phyloP scores from a whole-genome alignment of 1,140 invertebrate species.

The Latrodectus geometricus region DNA sequence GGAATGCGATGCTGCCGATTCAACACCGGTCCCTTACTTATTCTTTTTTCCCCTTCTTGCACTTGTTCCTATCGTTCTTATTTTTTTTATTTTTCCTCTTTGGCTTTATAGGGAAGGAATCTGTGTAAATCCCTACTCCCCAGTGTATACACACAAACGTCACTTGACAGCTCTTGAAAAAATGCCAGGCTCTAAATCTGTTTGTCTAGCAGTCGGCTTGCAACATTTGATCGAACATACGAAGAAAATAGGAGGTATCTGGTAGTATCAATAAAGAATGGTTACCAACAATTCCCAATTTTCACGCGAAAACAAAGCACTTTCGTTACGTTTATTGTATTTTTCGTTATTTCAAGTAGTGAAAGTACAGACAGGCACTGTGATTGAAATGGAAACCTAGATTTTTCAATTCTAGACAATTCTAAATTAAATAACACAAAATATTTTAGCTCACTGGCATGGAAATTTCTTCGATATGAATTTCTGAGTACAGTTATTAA shows the following conservation, averaged over 20 bases:
- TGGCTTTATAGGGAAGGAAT: slow-evolving; percentile 19
- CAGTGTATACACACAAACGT: slow-evolving; percentile 52
- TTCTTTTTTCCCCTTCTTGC: slow-evolving; percentile 4
- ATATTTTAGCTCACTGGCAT: too few relatives aligned
- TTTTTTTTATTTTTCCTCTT: neutral
- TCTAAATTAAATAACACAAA: too few relatives aligned
- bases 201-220: slow-evolving; percentile 31
- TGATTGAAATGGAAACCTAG: too few relatives aligned
- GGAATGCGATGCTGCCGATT: slow-evolving; percentile 49
- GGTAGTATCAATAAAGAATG: slow-evolving; percentile 25
- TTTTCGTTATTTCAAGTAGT: too few relatives aligned
- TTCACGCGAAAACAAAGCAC: too few relatives aligned
- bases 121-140: slow-evolving; percentile 55
- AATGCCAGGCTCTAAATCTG: slow-evolving; percentile 41
- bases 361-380: too few relatives aligned
- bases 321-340: too few relatives aligned
- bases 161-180: slow-evolving; percentile 49
- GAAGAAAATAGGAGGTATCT: neutral
- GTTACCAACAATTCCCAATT: neutral
- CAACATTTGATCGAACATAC: slow-evolving; percentile 14
- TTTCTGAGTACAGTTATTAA: too few relatives aligned
- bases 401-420: too few relatives aligned
- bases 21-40: slow-evolving; percentile 30
- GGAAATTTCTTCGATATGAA: too few relatives aligned
- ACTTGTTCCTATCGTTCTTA: neutral